phyloP scores from a whole-genome alignment of 2,888 invertebrate genomes.

The Erannis defoliaria region DNA sequence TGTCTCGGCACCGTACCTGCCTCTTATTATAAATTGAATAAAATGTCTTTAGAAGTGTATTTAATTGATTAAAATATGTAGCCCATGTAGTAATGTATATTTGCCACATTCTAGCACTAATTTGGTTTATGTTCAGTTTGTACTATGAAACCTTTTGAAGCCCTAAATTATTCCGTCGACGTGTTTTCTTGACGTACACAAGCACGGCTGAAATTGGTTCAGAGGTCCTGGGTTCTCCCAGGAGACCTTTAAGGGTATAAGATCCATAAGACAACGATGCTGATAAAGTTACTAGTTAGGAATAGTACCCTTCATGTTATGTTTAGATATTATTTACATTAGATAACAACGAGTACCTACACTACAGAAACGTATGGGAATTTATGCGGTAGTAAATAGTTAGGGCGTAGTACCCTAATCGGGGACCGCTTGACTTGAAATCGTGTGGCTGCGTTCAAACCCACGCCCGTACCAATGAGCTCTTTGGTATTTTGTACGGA shows the following conservation, averaged over 20 bases:
- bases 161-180: conserved; percentile 4
- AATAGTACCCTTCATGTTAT: neutral
- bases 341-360: neutral
- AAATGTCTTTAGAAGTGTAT: too few species aligned
- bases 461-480: too few species aligned
- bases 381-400: neutral
- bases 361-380: neutral
- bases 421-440: too few species aligned
- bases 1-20: too few species aligned
- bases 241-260: conserved; percentile 22
- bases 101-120: neutral
- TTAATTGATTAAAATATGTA: neutral
- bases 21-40: too few species aligned
- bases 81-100: too few species aligned
- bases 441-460: too few species aligned
- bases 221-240: conserved; percentile 17
- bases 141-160: conserved; percentile 1
- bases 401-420: too few species aligned
- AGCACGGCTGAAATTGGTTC: conserved; percentile 24
- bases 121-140: conserved; percentile 6
- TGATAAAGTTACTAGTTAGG: conserved; percentile 15
- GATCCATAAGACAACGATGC: conserved; percentile 24
- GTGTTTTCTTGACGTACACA: conserved; percentile 19
- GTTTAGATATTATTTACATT: conserved; percentile 4
- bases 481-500: too few species aligned